These are phyloP conservation scores for Microplitis deprimator DNA, from an alignment of 2,888 invertebrate genomes.

Conservation along the genomic window DNA sequence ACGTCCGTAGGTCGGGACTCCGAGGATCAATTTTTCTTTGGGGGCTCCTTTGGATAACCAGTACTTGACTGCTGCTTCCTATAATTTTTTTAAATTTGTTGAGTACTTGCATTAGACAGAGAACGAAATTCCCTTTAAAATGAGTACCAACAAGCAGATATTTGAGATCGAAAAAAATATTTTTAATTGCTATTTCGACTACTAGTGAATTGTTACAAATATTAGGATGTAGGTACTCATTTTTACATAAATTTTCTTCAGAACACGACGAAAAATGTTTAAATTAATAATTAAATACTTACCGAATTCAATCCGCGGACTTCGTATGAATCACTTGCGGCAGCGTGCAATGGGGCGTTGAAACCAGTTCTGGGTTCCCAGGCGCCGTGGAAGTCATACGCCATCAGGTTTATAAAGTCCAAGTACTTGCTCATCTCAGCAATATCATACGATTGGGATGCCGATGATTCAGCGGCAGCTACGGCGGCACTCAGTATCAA, in stretches of 20 bases:
- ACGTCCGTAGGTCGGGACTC: slow-evolving; percentile 81
- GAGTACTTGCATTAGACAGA: not conserved
- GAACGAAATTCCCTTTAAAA: not conserved
- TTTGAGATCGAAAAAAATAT: no score
- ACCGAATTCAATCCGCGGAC: slow-evolving; percentile 71
- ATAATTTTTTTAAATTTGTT: not conserved
- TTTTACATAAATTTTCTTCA: no score
- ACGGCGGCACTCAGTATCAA: slow-evolving; percentile 70
- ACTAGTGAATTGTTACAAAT: no score
- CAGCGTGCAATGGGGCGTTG: slow-evolving; percentile 77
- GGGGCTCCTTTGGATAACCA: slow-evolving; percentile 76
- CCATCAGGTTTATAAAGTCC: slow-evolving; percentile 81
- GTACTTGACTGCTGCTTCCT: slow-evolving; percentile 72
- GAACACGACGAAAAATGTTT: not conserved
- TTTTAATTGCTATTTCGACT: no score
- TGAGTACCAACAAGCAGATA: no score
- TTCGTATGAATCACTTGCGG: slow-evolving; percentile 57
- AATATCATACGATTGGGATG: slow-evolving; percentile 76
- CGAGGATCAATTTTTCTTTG: slow-evolving; percentile 78
- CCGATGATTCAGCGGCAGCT: slow-evolving; percentile 72
- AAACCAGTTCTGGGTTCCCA: slow-evolving; percentile 79
- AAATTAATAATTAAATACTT: slow-evolving; percentile 54
- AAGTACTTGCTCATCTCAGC: slow-evolving; percentile 75
- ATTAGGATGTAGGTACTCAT: no score
- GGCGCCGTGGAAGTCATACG: slow-evolving; percentile 82